Percentiles rank a stretch among this genome's conserved stretches.
phyloP scores from a whole-genome alignment of 1,140 invertebrate species.

The Melanaphis sacchari region DNA sequence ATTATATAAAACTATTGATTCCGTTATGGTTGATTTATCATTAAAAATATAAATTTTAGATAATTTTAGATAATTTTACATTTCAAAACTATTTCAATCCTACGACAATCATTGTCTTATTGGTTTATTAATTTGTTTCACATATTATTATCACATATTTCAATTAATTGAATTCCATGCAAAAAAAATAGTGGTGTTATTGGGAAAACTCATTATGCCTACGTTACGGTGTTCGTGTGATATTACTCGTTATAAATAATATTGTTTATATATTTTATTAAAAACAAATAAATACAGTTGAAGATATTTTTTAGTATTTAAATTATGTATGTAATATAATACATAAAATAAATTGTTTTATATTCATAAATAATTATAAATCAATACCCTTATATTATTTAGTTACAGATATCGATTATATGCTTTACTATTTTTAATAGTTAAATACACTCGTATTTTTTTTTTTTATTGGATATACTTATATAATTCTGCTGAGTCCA shows the following conservation, averaged over 20 bases:
- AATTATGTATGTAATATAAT: too few relatives aligned
- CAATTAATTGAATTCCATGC: too few relatives aligned
- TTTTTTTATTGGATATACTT: too few relatives aligned
- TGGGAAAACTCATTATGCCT: background rate
- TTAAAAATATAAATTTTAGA: too few relatives aligned
- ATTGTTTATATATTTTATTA: too few relatives aligned
- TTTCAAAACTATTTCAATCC: background rate
- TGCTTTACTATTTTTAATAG: background rate
- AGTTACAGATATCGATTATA: background rate
- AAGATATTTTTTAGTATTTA: too few relatives aligned
- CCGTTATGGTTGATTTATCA: background rate
- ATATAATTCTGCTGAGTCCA: background rate
- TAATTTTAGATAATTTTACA: too few relatives aligned
- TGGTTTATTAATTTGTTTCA: background rate
- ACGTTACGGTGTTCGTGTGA: background rate
- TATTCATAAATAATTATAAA: background rate
- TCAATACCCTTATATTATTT: background rate
- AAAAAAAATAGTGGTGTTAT: background rate
- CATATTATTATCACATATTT: background rate
- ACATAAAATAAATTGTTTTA: background rate
- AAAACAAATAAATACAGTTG: too few relatives aligned
- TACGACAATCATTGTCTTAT: background rate
- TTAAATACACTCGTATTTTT: background rate
- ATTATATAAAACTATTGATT: background rate
- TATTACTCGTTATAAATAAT: too few relatives aligned